Percentiles rank a stretch among this genome's conserved stretches.
phyloP scores from a whole-genome alignment of 2,113 vertebrate species.

The Ceuthmochares aereus region DNA sequence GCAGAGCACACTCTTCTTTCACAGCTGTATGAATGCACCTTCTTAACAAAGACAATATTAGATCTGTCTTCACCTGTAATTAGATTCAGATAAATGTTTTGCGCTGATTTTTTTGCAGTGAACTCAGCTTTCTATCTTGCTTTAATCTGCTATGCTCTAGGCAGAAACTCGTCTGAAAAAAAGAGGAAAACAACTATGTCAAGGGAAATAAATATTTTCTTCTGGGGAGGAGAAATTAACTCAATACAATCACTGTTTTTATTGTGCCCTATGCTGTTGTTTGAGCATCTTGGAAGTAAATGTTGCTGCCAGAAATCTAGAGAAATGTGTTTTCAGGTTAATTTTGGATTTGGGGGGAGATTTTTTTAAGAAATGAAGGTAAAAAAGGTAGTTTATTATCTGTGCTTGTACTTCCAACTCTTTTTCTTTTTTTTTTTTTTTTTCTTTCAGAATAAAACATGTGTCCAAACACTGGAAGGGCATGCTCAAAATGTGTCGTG shows the following conservation, averaged over 20 bases:
- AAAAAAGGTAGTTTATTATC: neutral
- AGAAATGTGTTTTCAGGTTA: neutral
- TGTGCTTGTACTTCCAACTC: neutral
- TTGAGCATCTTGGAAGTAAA: neutral
- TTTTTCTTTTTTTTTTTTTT: neutral
- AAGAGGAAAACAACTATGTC: neutral
- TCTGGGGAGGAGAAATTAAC: neutral
- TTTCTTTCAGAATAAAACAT: slow-evolving; percentile 91
- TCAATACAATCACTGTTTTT: neutral
- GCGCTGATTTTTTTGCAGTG: neutral
- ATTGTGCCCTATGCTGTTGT: neutral
- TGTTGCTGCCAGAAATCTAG: neutral
- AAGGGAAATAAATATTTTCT: neutral
- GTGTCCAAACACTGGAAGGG: slow-evolving; percentile 96
- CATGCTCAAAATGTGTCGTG: slow-evolving; percentile 98
- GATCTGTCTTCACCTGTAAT: neutral
- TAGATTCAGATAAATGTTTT: neutral
- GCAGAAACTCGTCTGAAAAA: neutral
- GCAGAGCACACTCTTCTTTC: neutral
- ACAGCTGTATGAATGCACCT: neutral
- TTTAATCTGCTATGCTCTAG: neutral
- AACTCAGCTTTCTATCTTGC: neutral
- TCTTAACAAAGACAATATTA: neutral
- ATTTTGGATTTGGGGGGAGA: neutral
- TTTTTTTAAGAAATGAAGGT: neutral